Conservation (phyloP, 2,113 vertebrate genomes). For the Elephas maximus region DNA sequence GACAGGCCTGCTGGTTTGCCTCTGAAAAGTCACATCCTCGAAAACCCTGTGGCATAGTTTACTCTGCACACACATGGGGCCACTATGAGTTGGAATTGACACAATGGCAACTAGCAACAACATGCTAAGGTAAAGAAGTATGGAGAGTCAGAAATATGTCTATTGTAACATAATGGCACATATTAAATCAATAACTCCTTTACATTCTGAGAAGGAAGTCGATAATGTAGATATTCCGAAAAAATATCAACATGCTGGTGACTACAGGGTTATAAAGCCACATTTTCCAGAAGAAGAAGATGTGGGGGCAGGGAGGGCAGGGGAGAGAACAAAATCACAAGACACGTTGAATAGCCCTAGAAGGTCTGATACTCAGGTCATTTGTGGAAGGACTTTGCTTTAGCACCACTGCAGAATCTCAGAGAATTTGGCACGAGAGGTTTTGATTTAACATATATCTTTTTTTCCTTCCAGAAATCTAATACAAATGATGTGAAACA, state of each 20-base stretch:
- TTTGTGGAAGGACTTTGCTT: neutral
- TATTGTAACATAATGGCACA: neutral
- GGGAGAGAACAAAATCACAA: neutral
- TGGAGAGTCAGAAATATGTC: neutral
- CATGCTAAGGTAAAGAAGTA: neutral
- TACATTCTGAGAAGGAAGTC: neutral
- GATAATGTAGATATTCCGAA: neutral
- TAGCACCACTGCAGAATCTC: neutral
- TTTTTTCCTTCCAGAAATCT: constrained; percentile 42
- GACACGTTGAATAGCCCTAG: neutral
- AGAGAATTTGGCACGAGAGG: neutral
- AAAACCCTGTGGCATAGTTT: neutral
- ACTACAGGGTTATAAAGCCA: neutral
- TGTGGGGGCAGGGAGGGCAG: neutral
- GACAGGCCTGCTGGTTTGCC: neutral
- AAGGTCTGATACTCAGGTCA: neutral
- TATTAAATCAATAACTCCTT: neutral
- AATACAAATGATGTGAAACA: neutral
- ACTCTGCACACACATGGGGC: neutral
- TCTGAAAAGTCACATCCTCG: neutral
- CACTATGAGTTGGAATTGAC: neutral
- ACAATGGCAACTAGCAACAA: neutral
- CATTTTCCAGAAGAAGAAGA: neutral
- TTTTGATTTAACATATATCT: constrained; percentile 30
- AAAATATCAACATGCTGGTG: neutral